Evolutionary conservation across 2,888 invertebrate genomes (phyloP).

Genomic region (Noctua comes): DNA sequence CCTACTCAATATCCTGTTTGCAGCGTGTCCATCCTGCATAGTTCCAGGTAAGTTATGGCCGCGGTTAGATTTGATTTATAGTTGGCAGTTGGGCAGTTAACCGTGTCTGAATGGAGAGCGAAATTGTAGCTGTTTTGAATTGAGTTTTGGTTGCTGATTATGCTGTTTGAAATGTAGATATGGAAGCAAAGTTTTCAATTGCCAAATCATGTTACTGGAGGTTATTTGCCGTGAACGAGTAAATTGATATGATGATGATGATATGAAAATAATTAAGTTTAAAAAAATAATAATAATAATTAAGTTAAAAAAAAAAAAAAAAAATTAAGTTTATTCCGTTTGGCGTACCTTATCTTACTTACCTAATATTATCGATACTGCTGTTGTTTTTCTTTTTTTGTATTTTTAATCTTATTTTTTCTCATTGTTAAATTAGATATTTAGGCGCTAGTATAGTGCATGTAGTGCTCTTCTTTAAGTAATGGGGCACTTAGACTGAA

Average conservation of each 20-base stretch:
- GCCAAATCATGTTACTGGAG: neutral
- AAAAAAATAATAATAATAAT: too few relatives aligned
- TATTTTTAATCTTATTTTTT: too few relatives aligned
- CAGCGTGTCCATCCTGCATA: constrained; percentile 94
- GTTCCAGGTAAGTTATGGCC: constrained; percentile 90
- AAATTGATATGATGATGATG: neutral
- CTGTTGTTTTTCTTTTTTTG: too few relatives aligned
- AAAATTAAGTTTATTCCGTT: too few relatives aligned
- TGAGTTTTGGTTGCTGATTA: constrained; percentile 2
- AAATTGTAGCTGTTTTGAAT: constrained; percentile 8
- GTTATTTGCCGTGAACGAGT: neutral
- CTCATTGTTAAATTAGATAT: too few relatives aligned
- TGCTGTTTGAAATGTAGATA: neutral
- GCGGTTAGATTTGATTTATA: constrained; percentile 33
- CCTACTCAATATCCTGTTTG: constrained; percentile 96
- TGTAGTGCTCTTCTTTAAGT: too few relatives aligned
- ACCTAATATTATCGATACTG: too few relatives aligned
- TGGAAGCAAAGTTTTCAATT: neutral
- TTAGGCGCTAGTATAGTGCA: too few relatives aligned
- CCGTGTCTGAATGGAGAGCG: neutral
- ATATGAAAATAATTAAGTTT: too few relatives aligned
- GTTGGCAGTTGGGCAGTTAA: neutral
- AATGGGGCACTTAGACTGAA: too few relatives aligned
- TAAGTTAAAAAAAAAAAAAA: too few relatives aligned
- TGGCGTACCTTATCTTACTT: too few relatives aligned